Evolutionary conservation across 1,140 invertebrate species (phyloP).

Genomic region (Drosophila melanica): DNA sequence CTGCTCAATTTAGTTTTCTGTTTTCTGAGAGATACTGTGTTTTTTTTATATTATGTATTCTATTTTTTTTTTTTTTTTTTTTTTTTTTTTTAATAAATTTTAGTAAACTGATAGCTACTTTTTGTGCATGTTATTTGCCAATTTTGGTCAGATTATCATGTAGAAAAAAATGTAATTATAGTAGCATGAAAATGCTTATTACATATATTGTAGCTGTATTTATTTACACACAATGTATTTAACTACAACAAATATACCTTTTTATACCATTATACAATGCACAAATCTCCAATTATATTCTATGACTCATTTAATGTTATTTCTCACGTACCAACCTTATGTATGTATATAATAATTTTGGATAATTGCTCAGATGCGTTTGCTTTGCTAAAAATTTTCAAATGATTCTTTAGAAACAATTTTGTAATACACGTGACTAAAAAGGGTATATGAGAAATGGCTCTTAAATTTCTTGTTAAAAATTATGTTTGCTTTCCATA

Average conservation of each 20-base stretch:
- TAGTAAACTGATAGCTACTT: background rate
- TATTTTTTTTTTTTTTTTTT: no score
- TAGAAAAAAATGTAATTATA: background rate
- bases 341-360: background rate
- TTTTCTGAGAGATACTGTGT: no score
- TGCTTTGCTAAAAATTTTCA: constrained; percentile 8
- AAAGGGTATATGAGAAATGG: background rate
- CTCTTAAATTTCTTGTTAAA: background rate
- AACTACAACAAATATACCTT: constrained; percentile 7
- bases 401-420: constrained; percentile 14
- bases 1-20: no score
- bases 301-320: constrained; percentile 4
- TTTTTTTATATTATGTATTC: no score
- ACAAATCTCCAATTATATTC: constrained; percentile 6
- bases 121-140: background rate
- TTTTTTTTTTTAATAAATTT: no score
- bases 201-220: background rate
- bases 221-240: constrained; percentile 10
- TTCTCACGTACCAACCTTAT: constrained; percentile 17
- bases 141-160: constrained; percentile 2
- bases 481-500: background rate
- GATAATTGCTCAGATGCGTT: constrained; percentile 22
- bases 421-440: background rate
- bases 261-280: constrained; percentile 1
- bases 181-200: background rate